Conservation (phyloP, 2,888 invertebrate species). For the Polydrusus cervinus region DNA sequence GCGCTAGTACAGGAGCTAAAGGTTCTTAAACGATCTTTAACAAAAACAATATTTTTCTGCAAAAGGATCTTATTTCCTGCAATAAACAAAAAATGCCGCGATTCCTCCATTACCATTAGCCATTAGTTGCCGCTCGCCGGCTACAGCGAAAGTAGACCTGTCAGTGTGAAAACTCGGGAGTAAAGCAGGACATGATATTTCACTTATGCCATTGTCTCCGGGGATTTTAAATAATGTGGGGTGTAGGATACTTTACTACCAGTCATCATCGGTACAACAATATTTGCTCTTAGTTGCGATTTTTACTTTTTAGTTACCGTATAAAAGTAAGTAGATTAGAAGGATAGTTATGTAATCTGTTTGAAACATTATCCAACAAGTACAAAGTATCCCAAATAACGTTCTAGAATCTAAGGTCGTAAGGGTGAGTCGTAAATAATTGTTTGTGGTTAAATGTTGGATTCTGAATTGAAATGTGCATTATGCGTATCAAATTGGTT, state of each 20-base stretch:
- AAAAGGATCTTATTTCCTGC: not conserved
- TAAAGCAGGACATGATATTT: conserved; percentile 52
- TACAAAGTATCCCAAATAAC: no score
- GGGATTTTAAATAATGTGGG: conserved; percentile 49
- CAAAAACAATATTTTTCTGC: not conserved
- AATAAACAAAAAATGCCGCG: conserved; percentile 4
- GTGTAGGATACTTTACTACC: conserved; percentile 46
- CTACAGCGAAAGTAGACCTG: conserved; percentile 52
- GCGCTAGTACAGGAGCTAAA: no score
- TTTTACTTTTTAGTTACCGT: conserved; percentile 14
- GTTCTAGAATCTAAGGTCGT: no score
- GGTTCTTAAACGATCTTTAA: no score
- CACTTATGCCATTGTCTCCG: conserved; percentile 43
- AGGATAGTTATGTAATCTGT: not conserved
- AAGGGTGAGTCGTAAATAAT: no score
- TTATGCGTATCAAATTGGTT: no score
- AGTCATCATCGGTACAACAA: conserved; percentile 28
- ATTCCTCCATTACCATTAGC: conserved; percentile 20
- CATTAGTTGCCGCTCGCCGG: conserved; percentile 41
- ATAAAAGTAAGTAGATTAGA: not conserved
- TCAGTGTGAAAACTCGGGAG: conserved; percentile 49
- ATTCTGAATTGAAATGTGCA: no score
- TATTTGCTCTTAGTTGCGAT: conserved; percentile 21
- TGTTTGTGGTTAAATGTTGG: no score
- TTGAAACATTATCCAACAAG: not conserved